phyloP scores from a whole-genome alignment of 2,113 vertebrate genomes.

The Tretioscincus oriximinensis region DNA sequence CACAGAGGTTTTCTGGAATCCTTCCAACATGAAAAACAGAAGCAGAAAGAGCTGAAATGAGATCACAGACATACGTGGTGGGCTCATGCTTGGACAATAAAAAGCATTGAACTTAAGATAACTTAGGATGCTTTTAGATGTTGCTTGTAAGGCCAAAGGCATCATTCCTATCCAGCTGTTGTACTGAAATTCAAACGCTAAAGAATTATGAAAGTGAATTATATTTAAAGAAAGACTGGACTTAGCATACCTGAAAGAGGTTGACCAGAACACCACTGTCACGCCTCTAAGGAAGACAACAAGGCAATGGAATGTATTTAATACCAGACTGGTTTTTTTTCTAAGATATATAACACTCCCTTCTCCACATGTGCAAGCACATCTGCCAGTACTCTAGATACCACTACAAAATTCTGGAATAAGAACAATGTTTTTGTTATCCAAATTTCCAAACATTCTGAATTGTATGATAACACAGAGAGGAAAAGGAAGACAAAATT shows the following conservation, averaged over 20 bases:
- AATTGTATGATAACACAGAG: not conserved
- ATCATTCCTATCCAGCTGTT: not conserved
- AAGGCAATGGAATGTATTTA: too few species aligned
- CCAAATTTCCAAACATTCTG: not conserved
- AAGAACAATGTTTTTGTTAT: not conserved
- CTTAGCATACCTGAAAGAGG: too few species aligned
- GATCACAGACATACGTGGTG: not conserved
- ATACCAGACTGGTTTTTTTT: too few species aligned
- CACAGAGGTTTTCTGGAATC: not conserved
- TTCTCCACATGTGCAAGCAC: too few species aligned
- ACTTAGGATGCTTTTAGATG: not conserved
- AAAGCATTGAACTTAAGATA: not conserved
- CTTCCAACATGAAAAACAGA: not conserved
- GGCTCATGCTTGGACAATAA: not conserved
- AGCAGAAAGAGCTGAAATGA: not conserved
- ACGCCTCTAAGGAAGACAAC: too few species aligned
- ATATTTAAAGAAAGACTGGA: not conserved
- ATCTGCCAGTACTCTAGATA: too few species aligned
- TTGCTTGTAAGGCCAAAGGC: not conserved
- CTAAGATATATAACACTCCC: too few species aligned
- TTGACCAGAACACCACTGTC: too few species aligned
- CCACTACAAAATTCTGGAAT: too few species aligned
- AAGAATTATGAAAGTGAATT: not conserved
- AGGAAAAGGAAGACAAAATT: not conserved
- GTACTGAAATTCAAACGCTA: not conserved